Evolutionary conservation across 2,113 vertebrate species (phyloP).

Genomic region (Gobio gobio): DNA sequence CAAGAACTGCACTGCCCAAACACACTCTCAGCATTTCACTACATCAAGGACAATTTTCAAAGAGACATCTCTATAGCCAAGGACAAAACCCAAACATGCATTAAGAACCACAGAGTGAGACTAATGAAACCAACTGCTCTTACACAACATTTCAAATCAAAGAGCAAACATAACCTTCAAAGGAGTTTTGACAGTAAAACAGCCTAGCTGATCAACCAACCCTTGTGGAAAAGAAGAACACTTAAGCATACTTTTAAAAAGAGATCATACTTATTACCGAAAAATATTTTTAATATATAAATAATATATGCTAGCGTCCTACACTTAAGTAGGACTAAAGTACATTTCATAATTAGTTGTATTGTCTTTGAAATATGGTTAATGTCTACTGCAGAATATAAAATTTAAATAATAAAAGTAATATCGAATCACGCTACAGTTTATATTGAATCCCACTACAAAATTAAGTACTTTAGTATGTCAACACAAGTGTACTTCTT

Average conservation of each 20-base stretch:
- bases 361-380: too few species aligned
- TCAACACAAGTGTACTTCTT: background rate
- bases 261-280: background rate
- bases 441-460: background rate
- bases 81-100: conserved; percentile 30
- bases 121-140: conserved; percentile 13
- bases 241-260: background rate
- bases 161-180: conserved; percentile 9
- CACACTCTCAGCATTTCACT: conserved; percentile 1
- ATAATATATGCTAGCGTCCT: background rate
- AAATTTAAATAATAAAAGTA: background rate
- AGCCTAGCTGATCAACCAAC: background rate
- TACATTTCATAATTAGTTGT: background rate
- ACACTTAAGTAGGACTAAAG: background rate
- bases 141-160: conserved; percentile 24
- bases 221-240: background rate
- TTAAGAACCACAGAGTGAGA: background rate
- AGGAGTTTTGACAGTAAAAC: background rate
- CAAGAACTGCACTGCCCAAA: conserved; percentile 3
- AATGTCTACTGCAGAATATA: background rate
- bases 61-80: conserved; percentile 24
- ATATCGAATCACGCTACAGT: background rate
- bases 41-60: conserved; percentile 32
- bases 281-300: background rate
- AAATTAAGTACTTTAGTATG: background rate